A percentile compares a stretch with the other conserved stretches of the same genome.
These are phyloP conservation scores for Choreutis nemorana DNA, from an alignment of 2,888 invertebrate species.

Conservation along the genomic window DNA sequence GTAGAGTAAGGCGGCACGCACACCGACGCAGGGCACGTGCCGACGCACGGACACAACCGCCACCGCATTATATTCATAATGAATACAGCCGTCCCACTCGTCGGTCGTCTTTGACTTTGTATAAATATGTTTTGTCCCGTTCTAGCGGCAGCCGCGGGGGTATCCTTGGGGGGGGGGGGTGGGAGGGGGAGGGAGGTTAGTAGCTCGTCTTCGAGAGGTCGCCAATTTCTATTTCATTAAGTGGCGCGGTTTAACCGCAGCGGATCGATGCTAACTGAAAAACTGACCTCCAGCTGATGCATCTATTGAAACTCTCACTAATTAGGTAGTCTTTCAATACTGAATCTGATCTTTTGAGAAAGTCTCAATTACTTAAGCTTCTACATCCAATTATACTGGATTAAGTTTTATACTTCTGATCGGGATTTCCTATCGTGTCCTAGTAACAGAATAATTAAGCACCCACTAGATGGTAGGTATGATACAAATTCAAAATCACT, in stretches of 20 bases:
- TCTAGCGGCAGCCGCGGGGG: slow-evolving; percentile 44
- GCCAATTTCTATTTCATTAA: slow-evolving; percentile 65
- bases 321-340: slow-evolving; percentile 4
- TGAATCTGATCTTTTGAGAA: not conserved
- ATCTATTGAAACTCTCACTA: slow-evolving; percentile 2
- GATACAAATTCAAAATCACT: no score
- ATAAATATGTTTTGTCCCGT: slow-evolving; percentile 61
- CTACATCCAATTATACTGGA: slow-evolving; percentile 3
- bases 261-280: slow-evolving; percentile 50
- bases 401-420: not conserved
- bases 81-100: slow-evolving; percentile 65
- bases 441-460: no score
- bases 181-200: slow-evolving; percentile 53
- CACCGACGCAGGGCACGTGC: slow-evolving; percentile 35
- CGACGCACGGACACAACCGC: slow-evolving; percentile 56
- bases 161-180: slow-evolving; percentile 37
- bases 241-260: slow-evolving; percentile 57
- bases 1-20: slow-evolving; percentile 47
- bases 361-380: slow-evolving; percentile 1
- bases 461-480: no score
- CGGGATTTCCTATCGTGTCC: no score
- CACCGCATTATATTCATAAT: slow-evolving; percentile 66
- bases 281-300: slow-evolving; percentile 15
- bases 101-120: slow-evolving; percentile 63
- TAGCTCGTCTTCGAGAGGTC: slow-evolving; percentile 61